Evolutionary conservation across 2,888 invertebrate genomes (phyloP).

Genomic region (Napeogenes sylphis): DNA sequence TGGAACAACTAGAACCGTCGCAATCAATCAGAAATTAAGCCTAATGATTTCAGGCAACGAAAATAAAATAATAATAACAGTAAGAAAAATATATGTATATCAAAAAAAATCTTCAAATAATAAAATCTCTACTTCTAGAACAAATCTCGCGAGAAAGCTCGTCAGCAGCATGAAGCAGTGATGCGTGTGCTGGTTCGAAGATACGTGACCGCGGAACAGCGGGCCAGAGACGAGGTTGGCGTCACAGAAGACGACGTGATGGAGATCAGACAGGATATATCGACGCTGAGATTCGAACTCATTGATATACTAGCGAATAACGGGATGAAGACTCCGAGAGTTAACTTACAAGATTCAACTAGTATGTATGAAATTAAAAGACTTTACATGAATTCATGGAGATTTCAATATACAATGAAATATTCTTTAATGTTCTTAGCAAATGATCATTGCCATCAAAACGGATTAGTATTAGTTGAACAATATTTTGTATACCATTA

Average conservation of each 20-base stretch:
- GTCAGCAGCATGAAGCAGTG: conserved; percentile 86
- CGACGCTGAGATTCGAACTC: conserved; percentile 94
- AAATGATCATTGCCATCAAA: no score
- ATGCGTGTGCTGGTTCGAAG: conserved; percentile 93
- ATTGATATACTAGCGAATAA: conserved; percentile 94
- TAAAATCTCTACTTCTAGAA: conserved; percentile 64
- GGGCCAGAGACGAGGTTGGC: conserved; percentile 92
- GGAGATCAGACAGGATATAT: conserved; percentile 98
- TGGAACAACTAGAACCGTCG: no score
- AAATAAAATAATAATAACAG: no score
- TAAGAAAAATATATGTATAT: no score
- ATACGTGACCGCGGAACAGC: conserved; percentile 92
- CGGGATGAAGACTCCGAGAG: conserved; percentile 89
- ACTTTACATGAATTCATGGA: neutral
- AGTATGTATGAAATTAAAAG: conserved; percentile 52
- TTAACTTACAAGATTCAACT: conserved; percentile 82
- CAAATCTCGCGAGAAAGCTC: conserved; percentile 84
- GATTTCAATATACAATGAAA: no score
- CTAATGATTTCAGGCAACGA: no score
- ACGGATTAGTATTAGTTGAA: no score
- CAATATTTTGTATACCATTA: no score
- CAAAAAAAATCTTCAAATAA: no score
- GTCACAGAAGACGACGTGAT: conserved; percentile 98
- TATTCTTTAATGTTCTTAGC: no score
- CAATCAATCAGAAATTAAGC: no score